Conservation (phyloP, 2,888 invertebrate species). For the Thelaira solivaga region DNA sequence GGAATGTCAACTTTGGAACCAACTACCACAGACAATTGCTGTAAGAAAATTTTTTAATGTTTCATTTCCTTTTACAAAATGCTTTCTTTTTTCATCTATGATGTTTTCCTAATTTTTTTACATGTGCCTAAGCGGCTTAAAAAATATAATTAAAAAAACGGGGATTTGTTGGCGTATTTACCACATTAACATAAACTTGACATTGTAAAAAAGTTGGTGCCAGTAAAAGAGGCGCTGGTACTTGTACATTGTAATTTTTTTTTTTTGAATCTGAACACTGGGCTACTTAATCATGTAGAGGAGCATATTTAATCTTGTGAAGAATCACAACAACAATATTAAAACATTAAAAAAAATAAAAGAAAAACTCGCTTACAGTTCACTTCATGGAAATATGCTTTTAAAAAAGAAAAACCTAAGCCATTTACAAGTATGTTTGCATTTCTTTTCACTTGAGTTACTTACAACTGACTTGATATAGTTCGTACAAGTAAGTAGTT, state of each 20-base stretch:
- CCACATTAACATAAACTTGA: slow-evolving; percentile 36
- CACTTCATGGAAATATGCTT: slow-evolving; percentile 31
- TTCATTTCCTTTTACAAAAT: too few relatives aligned
- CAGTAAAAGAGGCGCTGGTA: slow-evolving; percentile 2
- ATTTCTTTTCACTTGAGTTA: neutral
- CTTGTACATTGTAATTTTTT: neutral
- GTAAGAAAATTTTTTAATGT: too few relatives aligned
- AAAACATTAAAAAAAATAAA: neutral
- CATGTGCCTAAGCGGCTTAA: too few relatives aligned
- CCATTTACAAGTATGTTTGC: slow-evolving; percentile 14
- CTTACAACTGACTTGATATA: neutral
- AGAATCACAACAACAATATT: neutral
- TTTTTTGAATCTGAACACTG: neutral
- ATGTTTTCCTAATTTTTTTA: too few relatives aligned
- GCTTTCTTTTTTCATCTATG: too few relatives aligned
- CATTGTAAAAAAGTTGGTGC: slow-evolving; percentile 46
- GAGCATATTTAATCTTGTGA: slow-evolving; percentile 8
- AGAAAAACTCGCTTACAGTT: slow-evolving; percentile 15
- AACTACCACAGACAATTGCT: too few relatives aligned
- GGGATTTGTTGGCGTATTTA: too few relatives aligned
- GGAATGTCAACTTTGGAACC: too few relatives aligned
- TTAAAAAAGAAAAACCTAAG: too few relatives aligned
- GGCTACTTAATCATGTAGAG: slow-evolving; percentile 20
- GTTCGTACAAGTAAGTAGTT: too few relatives aligned
- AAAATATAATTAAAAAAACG: too few relatives aligned